These are phyloP conservation scores for Augiades crinisus DNA, from an alignment of 2,888 invertebrate species.

Conservation along the genomic window DNA sequence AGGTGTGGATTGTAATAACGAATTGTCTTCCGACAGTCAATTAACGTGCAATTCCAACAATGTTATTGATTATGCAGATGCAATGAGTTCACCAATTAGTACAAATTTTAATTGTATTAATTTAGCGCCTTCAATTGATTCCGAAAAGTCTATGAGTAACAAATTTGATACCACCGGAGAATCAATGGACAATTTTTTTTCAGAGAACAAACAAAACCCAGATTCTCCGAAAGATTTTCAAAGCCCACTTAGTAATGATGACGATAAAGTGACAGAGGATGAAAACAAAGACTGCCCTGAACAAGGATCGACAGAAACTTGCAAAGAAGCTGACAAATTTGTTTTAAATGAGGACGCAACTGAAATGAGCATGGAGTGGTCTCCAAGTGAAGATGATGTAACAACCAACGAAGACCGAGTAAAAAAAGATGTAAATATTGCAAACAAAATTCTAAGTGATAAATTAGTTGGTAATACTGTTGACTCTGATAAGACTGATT, in stretches of 20 bases:
- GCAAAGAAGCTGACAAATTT: not conserved
- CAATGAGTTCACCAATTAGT: not conserved
- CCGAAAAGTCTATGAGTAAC: not conserved
- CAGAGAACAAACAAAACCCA: not conserved
- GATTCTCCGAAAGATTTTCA: not conserved
- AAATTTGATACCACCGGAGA: not conserved
- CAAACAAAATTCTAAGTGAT: constrained; percentile 19
- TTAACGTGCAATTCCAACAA: not conserved
- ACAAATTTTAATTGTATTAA: not conserved
- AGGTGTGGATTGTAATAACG: not conserved
- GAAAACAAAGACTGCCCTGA: not conserved
- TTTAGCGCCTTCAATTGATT: not conserved
- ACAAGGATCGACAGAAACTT: not conserved
- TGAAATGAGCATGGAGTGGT: not conserved
- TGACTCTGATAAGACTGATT: constrained; percentile 20
- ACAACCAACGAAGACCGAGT: constrained; percentile 2
- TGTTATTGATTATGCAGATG: not conserved
- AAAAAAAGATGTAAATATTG: constrained; percentile 23
- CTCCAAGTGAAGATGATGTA: not conserved
- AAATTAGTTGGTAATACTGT: constrained; percentile 23
- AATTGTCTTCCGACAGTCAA: not conserved
- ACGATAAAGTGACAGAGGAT: not conserved
- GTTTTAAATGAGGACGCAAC: not conserved
- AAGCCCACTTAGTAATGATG: not conserved
- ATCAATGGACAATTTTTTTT: not conserved